Evolutionary conservation across 2,797 vertebrate genomes (phyloP), one percentile per base, ranked within the genome.

Genomic region (Manis javanica): DNA sequence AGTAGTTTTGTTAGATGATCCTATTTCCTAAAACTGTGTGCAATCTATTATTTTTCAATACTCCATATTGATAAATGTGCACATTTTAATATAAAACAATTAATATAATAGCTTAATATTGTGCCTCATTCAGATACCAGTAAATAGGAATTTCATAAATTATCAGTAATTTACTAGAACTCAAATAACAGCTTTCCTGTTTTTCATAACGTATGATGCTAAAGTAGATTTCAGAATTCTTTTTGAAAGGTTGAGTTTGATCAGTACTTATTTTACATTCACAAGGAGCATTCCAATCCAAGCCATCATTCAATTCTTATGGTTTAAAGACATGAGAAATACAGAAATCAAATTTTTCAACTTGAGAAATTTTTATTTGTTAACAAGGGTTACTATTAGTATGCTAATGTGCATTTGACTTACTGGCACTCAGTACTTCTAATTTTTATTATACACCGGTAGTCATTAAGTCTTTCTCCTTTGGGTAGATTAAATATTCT

Each of bases 51-150:
- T 84, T 93, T 91, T 95, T 59, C 78, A 87, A 46, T 81, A 95
- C 57, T 0, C 59, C 11, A 61, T 75, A 69, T 4, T 78, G 15
- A 75, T 26, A 63, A 59, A 18, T 71, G 83, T 0, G 69, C 9
- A 71, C 2, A 89, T 91, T 39, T 87, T 93, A 82, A 55, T 78
- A 78, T 64, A 94, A 72, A 92, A 64, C 23, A 83, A 72, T 57
- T 37, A 85, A 90, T n/a, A 53, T 37, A 12, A 64, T 29, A 24
- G 6, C 11, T 64, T 87, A 26, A 82, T 64, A 13, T 31, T 5
- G 79, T 53, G 3, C 5, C 63, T 85, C 39, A 89, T 74, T 84
- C 12, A 71, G 5, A 83, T 64, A 77, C 0, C 24, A 79, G 16
- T 88, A 69, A 95, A 87, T 55, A 49, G 23, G 7, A 61, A 93